These are phyloP conservation scores for Diadophis punctatus DNA, from an alignment of 2,113 vertebrate species.

Conservation along the genomic window DNA sequence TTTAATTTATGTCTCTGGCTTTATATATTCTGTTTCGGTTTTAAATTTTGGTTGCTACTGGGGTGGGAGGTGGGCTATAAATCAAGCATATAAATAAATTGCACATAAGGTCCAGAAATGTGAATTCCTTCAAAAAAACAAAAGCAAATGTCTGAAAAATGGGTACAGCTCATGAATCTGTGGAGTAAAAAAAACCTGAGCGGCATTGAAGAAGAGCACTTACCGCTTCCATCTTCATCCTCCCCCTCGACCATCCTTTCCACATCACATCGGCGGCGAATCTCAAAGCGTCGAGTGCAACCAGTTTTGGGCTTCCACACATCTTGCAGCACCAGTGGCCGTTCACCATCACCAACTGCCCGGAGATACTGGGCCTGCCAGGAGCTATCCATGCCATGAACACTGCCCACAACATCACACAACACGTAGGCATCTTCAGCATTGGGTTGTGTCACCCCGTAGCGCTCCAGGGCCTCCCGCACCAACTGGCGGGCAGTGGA, in stretches of 20 bases:
- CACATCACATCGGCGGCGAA: constrained; percentile 81
- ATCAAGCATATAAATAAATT: not conserved
- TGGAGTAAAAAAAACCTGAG: not conserved
- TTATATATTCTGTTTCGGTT: not conserved
- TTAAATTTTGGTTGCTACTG: not conserved
- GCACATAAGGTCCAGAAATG: not conserved
- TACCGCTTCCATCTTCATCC: not conserved
- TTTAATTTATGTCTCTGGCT: not conserved
- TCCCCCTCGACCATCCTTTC: constrained; percentile 68
- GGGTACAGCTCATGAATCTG: not conserved
- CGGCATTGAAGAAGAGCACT: not conserved
- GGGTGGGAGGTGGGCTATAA: not conserved
- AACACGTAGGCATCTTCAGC: constrained; percentile 73
- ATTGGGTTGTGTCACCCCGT: constrained; percentile 67
- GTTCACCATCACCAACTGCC: constrained; percentile 76
- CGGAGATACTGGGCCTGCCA: constrained; percentile 81
- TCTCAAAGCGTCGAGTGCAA: constrained; percentile 87
- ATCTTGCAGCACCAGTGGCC: constrained; percentile 85
- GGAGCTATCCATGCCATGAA: constrained; percentile 52
- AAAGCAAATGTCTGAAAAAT: not conserved
- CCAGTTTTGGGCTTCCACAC: constrained; percentile 90
- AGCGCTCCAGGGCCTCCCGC: constrained; percentile 67
- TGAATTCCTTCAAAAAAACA: not conserved
- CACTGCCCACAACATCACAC: constrained; percentile 82
- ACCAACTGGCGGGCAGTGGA: constrained; percentile 68